phyloP scores from a whole-genome alignment of 2,113 vertebrate species.

The Rynchops niger region DNA sequence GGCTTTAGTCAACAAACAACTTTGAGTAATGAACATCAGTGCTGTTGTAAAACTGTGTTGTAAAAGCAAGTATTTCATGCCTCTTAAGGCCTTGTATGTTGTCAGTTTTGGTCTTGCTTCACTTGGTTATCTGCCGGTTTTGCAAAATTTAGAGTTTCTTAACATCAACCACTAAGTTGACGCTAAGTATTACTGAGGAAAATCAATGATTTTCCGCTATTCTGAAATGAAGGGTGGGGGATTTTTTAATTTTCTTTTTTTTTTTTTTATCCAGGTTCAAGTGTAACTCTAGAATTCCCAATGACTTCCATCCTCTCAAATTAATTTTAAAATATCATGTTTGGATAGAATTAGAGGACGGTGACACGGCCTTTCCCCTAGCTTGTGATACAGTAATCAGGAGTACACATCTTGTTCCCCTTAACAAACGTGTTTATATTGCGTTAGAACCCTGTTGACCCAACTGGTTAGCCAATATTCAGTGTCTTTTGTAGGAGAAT shows the following conservation, averaged over 20 bases:
- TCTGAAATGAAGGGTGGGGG: neutral
- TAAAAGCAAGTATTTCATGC: neutral
- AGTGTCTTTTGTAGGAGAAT: neutral
- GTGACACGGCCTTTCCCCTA: neutral
- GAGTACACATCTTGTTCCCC: neutral
- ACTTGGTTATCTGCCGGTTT: neutral
- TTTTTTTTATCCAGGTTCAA: neutral
- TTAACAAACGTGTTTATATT: neutral
- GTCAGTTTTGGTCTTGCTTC: constrained; percentile 18
- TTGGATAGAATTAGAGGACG: neutral
- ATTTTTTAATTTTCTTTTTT: neutral
- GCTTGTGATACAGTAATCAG: neutral
- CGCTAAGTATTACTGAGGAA: neutral
- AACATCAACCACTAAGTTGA: neutral
- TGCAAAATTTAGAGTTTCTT: constrained; percentile 45
- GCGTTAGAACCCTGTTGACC: neutral
- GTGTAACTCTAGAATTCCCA: neutral
- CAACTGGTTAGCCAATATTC: neutral
- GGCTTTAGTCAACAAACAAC: neutral
- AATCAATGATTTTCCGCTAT: neutral
- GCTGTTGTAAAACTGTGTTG: neutral
- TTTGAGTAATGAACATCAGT: neutral
- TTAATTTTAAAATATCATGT: neutral
- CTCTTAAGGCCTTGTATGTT: neutral
- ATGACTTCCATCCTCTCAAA: neutral